Evolutionary conservation across 1,140 invertebrate species (phyloP), one percentile per base, ranked within the genome.

Genomic region (Pinna nobilis): DNA sequence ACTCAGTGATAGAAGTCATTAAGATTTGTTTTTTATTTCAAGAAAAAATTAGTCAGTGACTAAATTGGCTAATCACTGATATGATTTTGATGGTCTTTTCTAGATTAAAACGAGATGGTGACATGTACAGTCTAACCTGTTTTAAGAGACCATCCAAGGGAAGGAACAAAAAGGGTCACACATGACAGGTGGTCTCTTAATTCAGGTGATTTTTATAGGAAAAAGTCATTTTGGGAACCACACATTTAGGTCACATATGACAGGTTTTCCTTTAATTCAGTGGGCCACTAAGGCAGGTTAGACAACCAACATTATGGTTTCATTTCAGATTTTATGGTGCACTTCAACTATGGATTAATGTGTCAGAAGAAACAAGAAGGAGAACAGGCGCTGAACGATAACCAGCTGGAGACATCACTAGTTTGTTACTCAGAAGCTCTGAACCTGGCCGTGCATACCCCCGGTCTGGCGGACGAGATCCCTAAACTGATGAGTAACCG

Each of bases 401-500:
- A 64, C 11, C 13, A 51, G 25, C 44, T 41, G 15, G 15, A 25
- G 3, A 32, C 28, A 30, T 47, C 69, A 15, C 32, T 41, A 18
- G n/a, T 0, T 6, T 2, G 25, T 1, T 71, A 71, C 49, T 44
- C 32, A 23, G 35, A 37, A 4, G 70, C 70, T 1, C 39, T 72
- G 25, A n/a, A 57, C 15, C 9, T 60, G 9, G 65, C 66, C 15
- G 47, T 23, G 33, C 25, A n/a, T 28, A 7, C 23, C 9, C 59
- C 65, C 13, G 39, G 35, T 20, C n/a, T 55, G 0, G 1, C 41
- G 1, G 57, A 68, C 7, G 72, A 74, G 33, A 63, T 74, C n/a
- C 65, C 72, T 0, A 74, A 68, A 63, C 32, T 63, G 18, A 39
- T 74, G 4, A 68, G 72, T 44, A 74, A 74, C 39, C 59, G 65